Evolutionary conservation across 2,113 vertebrate genomes (phyloP).

Genomic region (Lanius collurio): DNA sequence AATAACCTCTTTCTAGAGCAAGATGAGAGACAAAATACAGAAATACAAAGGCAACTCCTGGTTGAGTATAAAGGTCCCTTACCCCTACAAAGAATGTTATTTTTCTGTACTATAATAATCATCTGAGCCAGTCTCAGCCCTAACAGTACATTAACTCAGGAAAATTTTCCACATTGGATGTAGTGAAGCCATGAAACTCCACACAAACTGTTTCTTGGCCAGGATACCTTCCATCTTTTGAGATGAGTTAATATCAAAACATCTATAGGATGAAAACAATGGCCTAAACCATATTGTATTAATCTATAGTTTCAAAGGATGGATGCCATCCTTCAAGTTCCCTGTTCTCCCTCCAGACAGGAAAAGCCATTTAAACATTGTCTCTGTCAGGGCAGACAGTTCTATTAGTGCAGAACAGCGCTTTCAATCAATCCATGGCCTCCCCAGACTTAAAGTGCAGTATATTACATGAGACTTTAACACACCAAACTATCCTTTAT

Average conservation of each 20-base stretch:
- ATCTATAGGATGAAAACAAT: background rate
- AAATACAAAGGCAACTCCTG: background rate
- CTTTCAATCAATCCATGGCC: background rate
- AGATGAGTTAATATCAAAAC: background rate
- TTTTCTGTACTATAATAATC: background rate
- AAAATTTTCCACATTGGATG: background rate
- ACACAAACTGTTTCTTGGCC: background rate
- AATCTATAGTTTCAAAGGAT: background rate
- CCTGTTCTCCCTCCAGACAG: background rate
- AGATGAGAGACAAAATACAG: background rate
- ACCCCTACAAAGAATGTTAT: background rate
- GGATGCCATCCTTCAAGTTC: background rate
- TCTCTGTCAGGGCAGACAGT: background rate
- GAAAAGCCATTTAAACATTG: background rate
- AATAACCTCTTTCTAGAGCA: background rate
- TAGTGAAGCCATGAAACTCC: background rate
- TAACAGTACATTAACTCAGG: background rate
- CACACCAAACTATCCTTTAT: slow-evolving; percentile 15
- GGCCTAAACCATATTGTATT: background rate
- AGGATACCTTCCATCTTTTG: background rate
- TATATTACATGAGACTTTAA: background rate
- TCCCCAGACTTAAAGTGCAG: slow-evolving; percentile 54
- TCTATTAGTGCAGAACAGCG: background rate
- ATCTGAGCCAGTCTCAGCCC: background rate
- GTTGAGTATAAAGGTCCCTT: background rate